Conservation (phyloP, 2,888 invertebrate species). For the Barypeithes pellucidus region DNA sequence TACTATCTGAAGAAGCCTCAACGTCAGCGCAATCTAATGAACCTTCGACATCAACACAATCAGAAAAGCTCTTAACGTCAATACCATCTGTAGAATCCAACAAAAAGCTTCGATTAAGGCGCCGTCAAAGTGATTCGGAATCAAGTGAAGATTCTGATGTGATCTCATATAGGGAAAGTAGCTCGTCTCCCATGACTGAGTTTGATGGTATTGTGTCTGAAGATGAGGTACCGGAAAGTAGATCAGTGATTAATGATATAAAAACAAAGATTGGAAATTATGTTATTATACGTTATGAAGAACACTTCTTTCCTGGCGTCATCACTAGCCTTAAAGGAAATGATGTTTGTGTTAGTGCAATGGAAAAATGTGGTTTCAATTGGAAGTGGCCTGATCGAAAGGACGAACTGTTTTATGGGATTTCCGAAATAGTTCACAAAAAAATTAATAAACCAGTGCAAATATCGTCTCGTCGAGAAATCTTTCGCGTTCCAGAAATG, state of each 20-base stretch:
- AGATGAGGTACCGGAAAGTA: slow-evolving; percentile 29
- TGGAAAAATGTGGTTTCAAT: slow-evolving; percentile 10
- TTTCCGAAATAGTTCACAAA: slow-evolving; percentile 33
- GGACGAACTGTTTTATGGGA: slow-evolving; percentile 18
- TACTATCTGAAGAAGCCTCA: slow-evolving; percentile 35
- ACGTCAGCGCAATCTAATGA: slow-evolving; percentile 22
- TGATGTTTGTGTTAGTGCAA: slow-evolving; percentile 17
- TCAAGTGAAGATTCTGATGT: slow-evolving; percentile 42
- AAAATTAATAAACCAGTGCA: slow-evolving; percentile 31
- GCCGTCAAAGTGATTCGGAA: slow-evolving; percentile 35
- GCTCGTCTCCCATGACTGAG: slow-evolving; percentile 26
- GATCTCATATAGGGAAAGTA: slow-evolving; percentile 36
- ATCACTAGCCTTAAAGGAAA: slow-evolving; percentile 19
- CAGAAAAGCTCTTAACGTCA: slow-evolving; percentile 9
- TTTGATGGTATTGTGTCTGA: slow-evolving; percentile 26
- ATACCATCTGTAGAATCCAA: slow-evolving; percentile 24
- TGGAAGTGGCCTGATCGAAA: slow-evolving; percentile 24
- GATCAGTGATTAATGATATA: slow-evolving; percentile 27
- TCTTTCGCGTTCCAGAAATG: slow-evolving; percentile 19
- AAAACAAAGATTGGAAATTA: slow-evolving; percentile 15
- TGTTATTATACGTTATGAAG: slow-evolving; percentile 33
- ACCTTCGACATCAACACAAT: slow-evolving; percentile 12
- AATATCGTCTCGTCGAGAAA: slow-evolving; percentile 37
- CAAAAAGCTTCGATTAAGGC: slow-evolving; percentile 34
- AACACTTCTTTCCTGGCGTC: slow-evolving; percentile 29